Evolutionary conservation across 2,888 invertebrate species (phyloP), one percentile per base, ranked within the genome.

Genomic region (Apocheima hispidaria): DNA sequence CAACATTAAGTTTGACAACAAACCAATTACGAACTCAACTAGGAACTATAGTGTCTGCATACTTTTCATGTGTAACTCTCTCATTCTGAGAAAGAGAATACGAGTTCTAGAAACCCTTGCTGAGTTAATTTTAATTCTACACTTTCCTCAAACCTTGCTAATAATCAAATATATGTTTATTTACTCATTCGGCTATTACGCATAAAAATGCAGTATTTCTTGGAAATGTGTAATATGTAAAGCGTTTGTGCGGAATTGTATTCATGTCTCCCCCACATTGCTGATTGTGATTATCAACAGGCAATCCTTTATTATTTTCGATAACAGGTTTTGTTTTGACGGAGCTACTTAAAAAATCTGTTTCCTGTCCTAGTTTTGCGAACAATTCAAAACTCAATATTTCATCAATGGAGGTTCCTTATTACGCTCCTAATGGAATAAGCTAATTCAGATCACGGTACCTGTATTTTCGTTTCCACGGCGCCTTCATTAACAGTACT

Each of bases 271-370:
- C 57, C 68, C 58, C 63, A 68, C 46, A 44, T 26, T 57, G 36
- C 53, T 68, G 65, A 69, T 70, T 68, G 65, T 28, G 44, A 63
- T 71, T 72, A 75, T 77, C 72, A 69, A 65, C 46, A 54, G 56
- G 55, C 66, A 67, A 71, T 69, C 60, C 43, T 66, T 63, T 64
- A 69, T 70, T 75, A 70, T 71, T 69, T 53, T 60, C n/a, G 78
- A 77, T 77, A 77, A 75, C 60, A 54, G 9, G n/a, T 26, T 61
- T 64, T 70, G 60, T 72, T 70, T 68, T 68, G 62, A 65, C 66
- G 44, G 57, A 21, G 46, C 57, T 65, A 59, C 14, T 65, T 72
- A 70, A 69, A 71, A 71, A 44, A 9, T 41, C n/a, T 41, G 50
- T 66, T 65, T 65, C 53, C 63, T 53, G 44, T 51, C 38, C n/a